These are phyloP conservation scores for Gymnarchus niloticus DNA, from an alignment of 2,113 vertebrate species.

Conservation along the genomic window DNA sequence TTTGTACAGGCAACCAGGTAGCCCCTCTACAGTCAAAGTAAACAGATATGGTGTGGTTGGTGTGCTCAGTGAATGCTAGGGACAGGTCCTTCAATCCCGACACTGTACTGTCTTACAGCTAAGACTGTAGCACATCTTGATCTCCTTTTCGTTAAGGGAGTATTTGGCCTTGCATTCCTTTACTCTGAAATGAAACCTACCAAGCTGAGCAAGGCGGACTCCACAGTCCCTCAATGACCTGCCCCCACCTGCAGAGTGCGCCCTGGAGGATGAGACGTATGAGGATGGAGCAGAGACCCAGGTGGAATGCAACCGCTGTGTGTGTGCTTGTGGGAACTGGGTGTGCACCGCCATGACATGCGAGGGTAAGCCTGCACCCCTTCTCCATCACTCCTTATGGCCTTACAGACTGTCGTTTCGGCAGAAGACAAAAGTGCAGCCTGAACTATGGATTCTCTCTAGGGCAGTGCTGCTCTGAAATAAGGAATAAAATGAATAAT, in stretches of 20 bases:
- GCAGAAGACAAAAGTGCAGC: neutral
- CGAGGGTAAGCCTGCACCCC: slow-evolving; percentile 60
- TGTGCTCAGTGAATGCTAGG: neutral
- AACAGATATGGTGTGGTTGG: neutral
- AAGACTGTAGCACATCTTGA: neutral
- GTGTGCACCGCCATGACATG: slow-evolving; percentile 97
- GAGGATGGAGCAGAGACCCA: slow-evolving; percentile 91
- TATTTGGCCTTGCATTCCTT: neutral
- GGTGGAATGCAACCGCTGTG: slow-evolving; percentile 94
- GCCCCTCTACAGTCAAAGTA: neutral
- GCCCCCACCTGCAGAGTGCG: slow-evolving; percentile 70
- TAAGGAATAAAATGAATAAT: neutral
- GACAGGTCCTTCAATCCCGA: neutral
- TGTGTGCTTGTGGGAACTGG: slow-evolving; percentile 97
- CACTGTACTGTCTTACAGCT: neutral
- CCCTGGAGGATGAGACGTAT: slow-evolving; percentile 89
- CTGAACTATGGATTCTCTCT: neutral
- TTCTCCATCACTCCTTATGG: neutral
- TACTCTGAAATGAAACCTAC: neutral
- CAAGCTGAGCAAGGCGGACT: neutral
- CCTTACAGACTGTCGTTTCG: neutral
- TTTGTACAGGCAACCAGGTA: neutral
- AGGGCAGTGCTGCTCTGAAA: neutral
- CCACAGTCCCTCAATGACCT: neutral
- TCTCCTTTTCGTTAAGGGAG: neutral